Base-by-base conservation (phyloP, 1,140 invertebrate genomes). In the Brachionus angularis region DNA sequence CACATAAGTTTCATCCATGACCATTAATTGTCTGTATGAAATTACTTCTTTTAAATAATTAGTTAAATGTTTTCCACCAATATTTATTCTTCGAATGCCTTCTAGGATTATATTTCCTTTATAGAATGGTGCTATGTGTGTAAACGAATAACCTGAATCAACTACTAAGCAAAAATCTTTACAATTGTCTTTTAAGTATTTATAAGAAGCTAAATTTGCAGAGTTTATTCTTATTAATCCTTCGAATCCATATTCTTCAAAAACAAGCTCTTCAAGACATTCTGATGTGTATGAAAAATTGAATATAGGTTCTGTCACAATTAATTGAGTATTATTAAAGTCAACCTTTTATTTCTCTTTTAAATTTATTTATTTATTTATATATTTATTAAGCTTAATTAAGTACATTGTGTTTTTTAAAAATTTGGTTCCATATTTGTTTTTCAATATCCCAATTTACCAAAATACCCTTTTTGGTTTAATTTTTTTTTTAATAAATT, bases 1-100 rank as follows among this genome's bases (percentile, higher is more conserved):
- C 0, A 98, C 93, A 82, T 93, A 95, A 0, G 94, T 97, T 82
- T 99, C 96, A 79, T 98, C 95, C 90, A 97, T 93, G 0, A 99
- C 93, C 84, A 98, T 91, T 16, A 98, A 82, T 76, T 98, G 94
- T 36, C 94, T 84, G 78, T 96, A 97, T 0, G 95, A 98, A 72
- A 98, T 89, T 8, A 97, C 87, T 81, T 98, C 96, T 79, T 98
- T 98, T 34, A 99, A 82, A 82, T 98, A 91, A 84, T 99, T 99
- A 0, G 96, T 98, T 50, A 99, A 80, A 4, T 93, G 84, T 84
- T 99, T 99, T 0, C 96, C 96, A 8, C 96, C 96, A 72, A 99
- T 85, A 83, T 97, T 91, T 70, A 98, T 89, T 74, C 96, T 58
- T 75, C 75, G 75, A 14, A 81, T 75, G 14, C 77, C 77, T 75